Base-by-base conservation (phyloP, 2,113 vertebrate species). In the Aix galericulata region DNA sequence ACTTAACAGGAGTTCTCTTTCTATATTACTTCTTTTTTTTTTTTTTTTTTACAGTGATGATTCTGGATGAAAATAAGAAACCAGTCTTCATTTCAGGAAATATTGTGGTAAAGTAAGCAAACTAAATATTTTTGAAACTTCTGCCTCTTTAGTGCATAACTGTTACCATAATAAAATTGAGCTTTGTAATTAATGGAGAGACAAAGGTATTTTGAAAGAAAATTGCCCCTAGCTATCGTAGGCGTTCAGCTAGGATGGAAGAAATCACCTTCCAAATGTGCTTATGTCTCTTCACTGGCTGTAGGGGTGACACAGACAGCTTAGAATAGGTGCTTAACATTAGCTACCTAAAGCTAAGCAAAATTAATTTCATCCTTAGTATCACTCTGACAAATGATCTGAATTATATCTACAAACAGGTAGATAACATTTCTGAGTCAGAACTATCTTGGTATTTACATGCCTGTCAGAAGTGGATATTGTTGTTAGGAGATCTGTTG, bases 61-160 rank as follows among this genome's bases (percentile, higher is more conserved):
- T 99, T 97, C 98, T 99, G 89, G 98, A 99, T 97, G 98, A 99
- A 95, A 97, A 98, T 94, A 98, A 98, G 98, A 97, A 98, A 95
- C 97, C 98, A 94, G 97, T 98, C 38, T 40, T 40, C 11, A 98
- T 96, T 86, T 97, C 99, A 96, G 99, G 99, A 98, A 99, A 99
- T 96, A 99, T 99, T 89, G 99, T 99, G 89, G 98, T 99, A 86
- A 99, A 99, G 99, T 99, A 98, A 98, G 99, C 83, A 91, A 98
- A 98, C 97, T 83, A 83, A 95, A 13, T 62, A 20, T 76, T 14
- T 79, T 60, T 20, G 53, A 73, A 92, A 26, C 44, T 48, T 9
- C 38, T 27, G 5, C 23, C 32, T 73, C 48, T 64, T 4, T 46
- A 40, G 26, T 63, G 64, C 18, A 46, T 86, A 56, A 69, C 48